These are phyloP conservation scores for Dendrolimus houi DNA, from an alignment of 2,888 invertebrate species.

Conservation along the genomic window DNA sequence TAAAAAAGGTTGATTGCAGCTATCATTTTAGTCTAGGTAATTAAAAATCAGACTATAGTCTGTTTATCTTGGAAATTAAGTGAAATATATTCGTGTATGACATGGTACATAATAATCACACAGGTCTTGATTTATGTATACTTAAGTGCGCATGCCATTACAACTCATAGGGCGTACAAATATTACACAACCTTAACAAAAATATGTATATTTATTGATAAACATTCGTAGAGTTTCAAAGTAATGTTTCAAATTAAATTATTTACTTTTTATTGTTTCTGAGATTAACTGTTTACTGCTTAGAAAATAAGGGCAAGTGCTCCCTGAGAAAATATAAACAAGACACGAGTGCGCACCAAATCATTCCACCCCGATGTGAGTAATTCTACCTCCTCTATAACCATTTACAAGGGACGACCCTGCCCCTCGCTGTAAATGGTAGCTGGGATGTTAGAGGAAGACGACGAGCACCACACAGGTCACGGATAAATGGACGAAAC, in stretches of 20 bases:
- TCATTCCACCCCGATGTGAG: conserved; percentile 25
- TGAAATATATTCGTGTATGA: no score
- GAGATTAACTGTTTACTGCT: conserved; percentile 7
- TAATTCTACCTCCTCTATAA: conserved; percentile 23
- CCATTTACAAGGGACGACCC: conserved; percentile 18
- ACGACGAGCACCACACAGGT: conserved; percentile 11
- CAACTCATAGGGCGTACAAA: no score
- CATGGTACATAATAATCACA: no score
- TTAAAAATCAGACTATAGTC: no score
- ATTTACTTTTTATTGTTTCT: conserved; percentile 11
- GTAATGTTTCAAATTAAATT: not conserved
- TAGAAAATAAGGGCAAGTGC: conserved; percentile 14
- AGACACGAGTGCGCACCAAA: conserved; percentile 27
- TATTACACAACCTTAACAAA: no score
- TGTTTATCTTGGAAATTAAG: no score
- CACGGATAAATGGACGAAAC: conserved; percentile 17
- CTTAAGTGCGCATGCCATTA: no score
- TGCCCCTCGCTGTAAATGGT: not conserved
- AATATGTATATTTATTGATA: no score
- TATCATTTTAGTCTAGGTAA: no score
- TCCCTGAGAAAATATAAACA: conserved; percentile 11
- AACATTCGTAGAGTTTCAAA: no score
- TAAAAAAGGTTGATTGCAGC: no score
- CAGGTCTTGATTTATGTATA: no score
- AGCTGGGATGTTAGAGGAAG: conserved; percentile 3